Evolutionary conservation across 2,797 vertebrate genomes (phyloP).

Genomic region (Danio kyathit): DNA sequence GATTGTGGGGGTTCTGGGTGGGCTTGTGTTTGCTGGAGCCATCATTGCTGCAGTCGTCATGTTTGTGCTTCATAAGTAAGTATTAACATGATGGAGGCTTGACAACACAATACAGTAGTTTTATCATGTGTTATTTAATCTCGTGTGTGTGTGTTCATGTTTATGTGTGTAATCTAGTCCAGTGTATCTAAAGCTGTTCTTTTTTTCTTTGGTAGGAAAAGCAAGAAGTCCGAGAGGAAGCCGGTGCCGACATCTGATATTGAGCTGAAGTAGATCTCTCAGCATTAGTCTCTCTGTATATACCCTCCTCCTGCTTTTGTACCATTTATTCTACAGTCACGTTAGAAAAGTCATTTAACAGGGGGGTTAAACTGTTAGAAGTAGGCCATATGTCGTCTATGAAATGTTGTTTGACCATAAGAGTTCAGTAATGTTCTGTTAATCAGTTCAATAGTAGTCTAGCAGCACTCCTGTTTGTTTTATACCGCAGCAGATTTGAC

Average conservation of each 20-base stretch:
- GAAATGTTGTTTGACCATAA: neutral
- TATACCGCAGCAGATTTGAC: neutral
- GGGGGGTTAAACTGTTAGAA: neutral
- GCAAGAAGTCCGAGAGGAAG: conserved; percentile 55
- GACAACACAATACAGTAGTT: neutral
- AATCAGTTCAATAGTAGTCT: neutral
- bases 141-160: no score
- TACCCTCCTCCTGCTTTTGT: conserved; percentile 25
- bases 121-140: neutral
- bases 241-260: conserved; percentile 57
- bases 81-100: neutral
- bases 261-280: conserved; percentile 54
- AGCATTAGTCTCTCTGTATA: neutral
- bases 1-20: conserved; percentile 63
- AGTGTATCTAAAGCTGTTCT: neutral
- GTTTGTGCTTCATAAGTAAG: conserved; percentile 59
- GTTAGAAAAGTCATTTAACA: neutral
- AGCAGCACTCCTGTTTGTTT: neutral
- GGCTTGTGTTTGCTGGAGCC: conserved; percentile 60
- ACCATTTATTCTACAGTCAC: neutral
- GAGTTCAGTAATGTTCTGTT: neutral
- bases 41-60: conserved; percentile 49
- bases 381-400: neutral
- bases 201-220: conserved; percentile 17
- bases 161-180: no score